Base-by-base conservation (phyloP, 2,888 invertebrate genomes). In the Drosophila helvetica region DNA sequence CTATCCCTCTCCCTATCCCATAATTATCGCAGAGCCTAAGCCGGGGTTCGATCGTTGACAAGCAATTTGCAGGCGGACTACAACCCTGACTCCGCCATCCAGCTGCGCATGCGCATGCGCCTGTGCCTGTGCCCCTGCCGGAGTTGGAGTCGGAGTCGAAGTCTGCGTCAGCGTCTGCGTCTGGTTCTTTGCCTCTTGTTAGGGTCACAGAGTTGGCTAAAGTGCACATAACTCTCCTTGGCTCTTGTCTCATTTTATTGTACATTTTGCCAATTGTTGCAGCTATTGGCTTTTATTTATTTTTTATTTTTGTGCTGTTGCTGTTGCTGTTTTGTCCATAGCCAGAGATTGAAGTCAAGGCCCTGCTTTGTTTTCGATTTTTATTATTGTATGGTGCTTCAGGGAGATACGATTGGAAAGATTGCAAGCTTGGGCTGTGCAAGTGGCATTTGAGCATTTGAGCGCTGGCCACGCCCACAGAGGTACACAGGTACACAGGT, bases 211-310 rank as follows among this genome's bases (percentile, higher is more conserved):
- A 62, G 83, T 78, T 77, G 71, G 71, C 55, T 62, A 64, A 76
- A 83, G 83, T 86, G 88, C 84, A 69, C 80, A 88, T 88, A 88
- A 83, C 83, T 84, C 73, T 68, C 60, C 43, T 57, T 60, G 63
- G 51, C 54, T 66, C 66, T 57, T 81, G 82, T 78, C 77, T 66
- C 82, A 85, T 87, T 87, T 81, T 70, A 85, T 86, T 70, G 74
- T 73, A 52, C 66, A 56, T 73, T 72, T 38, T 66, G 72, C 74
- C 72, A 72, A 72, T 72, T 72, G 68, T 54, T 62, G 70, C 59
- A 59, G 57, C 58, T 48, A 54, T 75, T 75, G 53, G 64, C 42
- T 73, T 72, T 65, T 48, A 58, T 62, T 55, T 18, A 10, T 56
- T 33, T 73, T 72, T 64, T 50, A 58, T 61, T 55, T 15, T 9